Conservation (phyloP, 1,140 invertebrate species). For the Cotesia typhae region DNA sequence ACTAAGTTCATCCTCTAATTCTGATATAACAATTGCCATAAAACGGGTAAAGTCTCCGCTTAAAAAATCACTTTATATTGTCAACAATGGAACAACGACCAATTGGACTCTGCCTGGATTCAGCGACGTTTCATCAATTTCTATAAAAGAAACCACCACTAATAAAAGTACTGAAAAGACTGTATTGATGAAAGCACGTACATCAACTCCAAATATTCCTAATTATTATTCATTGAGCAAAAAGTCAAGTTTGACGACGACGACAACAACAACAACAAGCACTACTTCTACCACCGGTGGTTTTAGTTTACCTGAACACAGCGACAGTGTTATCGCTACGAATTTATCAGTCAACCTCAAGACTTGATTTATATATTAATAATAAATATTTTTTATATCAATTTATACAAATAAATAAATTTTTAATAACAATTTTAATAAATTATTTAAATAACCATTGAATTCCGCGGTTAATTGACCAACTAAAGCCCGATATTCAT, state of each 20-base stretch:
- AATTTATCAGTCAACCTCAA: too few species aligned
- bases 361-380: too few species aligned
- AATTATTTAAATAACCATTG: too few species aligned
- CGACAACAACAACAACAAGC: slow-evolving; percentile 29
- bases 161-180: slow-evolving; percentile 60
- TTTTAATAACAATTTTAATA: too few species aligned
- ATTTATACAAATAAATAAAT: too few species aligned
- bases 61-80: slow-evolving; percentile 45
- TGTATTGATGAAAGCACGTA: slow-evolving; percentile 59
- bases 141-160: slow-evolving; percentile 54
- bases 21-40: slow-evolving; percentile 57
- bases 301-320: too few species aligned
- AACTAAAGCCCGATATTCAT: too few species aligned
- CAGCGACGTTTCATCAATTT: slow-evolving; percentile 63
- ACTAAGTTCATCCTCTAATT: slow-evolving; percentile 70
- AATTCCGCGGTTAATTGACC: too few species aligned
- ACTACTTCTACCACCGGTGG: slow-evolving; percentile 47
- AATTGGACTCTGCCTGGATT: slow-evolving; percentile 51
- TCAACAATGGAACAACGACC: slow-evolving; percentile 37
- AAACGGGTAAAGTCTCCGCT: slow-evolving; percentile 50
- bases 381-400: too few species aligned
- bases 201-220: slow-evolving; percentile 61
- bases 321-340: too few species aligned
- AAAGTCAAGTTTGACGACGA: slow-evolving; percentile 38
- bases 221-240: slow-evolving; percentile 50